These are phyloP conservation scores for Erinaceus europaeus DNA, from an alignment of 2,113 vertebrate species.

Conservation along the genomic window DNA sequence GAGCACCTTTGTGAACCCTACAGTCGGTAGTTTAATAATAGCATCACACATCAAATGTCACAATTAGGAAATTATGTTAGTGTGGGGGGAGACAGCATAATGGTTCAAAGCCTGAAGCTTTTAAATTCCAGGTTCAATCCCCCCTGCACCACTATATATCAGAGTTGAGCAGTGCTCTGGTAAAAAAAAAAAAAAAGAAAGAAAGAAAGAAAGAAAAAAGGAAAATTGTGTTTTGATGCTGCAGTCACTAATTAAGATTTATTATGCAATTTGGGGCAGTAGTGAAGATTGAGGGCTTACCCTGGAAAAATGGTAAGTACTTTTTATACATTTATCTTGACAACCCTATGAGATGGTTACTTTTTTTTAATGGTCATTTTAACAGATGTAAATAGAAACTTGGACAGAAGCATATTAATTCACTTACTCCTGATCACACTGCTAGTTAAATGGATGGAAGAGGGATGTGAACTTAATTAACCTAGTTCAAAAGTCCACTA, in stretches of 20 bases:
- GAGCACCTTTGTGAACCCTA: conserved; percentile 38
- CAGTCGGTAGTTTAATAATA: conserved; percentile 60
- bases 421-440: neutral
- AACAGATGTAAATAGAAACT: neutral
- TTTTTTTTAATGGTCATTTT: neutral
- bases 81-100: no score
- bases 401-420: neutral
- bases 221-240: no score
- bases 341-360: neutral
- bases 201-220: no score
- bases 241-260: conserved; percentile 29
- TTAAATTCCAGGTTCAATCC: no score
- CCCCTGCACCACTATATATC: no score
- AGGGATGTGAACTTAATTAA: neutral
- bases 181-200: no score
- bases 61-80: no score
- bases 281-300: conserved; percentile 4
- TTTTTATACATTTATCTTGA: neutral
- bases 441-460: neutral
- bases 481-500: neutral
- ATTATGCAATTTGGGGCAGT: conserved; percentile 7
- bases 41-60: conserved; percentile 50
- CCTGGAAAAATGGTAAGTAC: neutral
- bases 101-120: no score
- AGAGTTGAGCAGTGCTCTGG: no score